A percentile compares a stretch with the other conserved stretches of the same genome.
Conservation (phyloP, 2,888 invertebrate genomes). For the Eulithis prunata region DNA sequence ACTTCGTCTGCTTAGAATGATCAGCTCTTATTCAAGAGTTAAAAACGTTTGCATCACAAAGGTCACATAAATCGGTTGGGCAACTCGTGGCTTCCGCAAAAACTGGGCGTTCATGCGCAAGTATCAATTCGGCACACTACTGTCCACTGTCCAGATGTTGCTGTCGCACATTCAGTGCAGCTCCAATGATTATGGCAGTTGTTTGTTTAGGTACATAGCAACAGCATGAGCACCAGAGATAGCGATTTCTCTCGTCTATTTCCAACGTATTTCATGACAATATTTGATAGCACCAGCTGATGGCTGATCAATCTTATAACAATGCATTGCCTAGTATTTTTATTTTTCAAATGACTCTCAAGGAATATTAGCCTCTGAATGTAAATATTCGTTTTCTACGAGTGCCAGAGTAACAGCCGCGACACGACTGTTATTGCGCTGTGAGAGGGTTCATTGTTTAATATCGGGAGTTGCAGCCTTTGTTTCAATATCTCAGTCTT, state of each 20-base stretch:
- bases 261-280: no score
- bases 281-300: no score
- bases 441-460: slow-evolving; percentile 26
- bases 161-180: background rate
- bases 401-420: slow-evolving; percentile 11
- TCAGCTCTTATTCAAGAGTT: background rate
- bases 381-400: background rate
- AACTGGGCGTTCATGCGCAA: slow-evolving; percentile 61
- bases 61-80: slow-evolving; percentile 67
- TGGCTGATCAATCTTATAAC: no score
- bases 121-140: slow-evolving; percentile 43
- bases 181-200: no score
- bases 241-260: no score
- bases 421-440: slow-evolving; percentile 26
- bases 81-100: slow-evolving; percentile 72
- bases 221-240: no score
- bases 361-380: no score
- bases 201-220: no score
- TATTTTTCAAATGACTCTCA: no score
- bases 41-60: slow-evolving; percentile 44
- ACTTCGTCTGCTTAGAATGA: no score
- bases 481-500: slow-evolving; percentile 19
- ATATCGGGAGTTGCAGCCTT: slow-evolving; percentile 24
- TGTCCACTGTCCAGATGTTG: background rate
- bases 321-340: no score